Evolutionary conservation across 2,888 invertebrate species (phyloP).

Genomic region (Drosophila barbarae): DNA sequence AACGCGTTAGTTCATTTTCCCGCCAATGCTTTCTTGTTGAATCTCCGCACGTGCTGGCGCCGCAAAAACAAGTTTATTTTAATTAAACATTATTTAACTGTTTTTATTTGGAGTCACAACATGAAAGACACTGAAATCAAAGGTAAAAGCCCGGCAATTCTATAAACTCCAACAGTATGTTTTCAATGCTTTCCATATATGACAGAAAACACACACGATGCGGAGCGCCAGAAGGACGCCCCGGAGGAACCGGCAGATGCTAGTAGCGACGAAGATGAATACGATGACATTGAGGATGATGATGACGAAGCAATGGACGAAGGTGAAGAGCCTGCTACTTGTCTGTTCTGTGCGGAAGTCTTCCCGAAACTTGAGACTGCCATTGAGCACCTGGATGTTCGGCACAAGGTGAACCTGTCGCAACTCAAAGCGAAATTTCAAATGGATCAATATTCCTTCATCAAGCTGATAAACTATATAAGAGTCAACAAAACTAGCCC

Average conservation of each 20-base stretch:
- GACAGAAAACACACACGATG: conserved; percentile 7
- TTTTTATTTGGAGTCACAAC: not conserved
- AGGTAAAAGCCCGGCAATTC: not conserved
- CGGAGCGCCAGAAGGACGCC: conserved; percentile 6
- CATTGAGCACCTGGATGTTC: conserved; percentile 84
- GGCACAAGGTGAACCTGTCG: conserved; percentile 85
- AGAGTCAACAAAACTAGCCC: conserved; percentile 83
- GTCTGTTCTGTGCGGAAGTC: conserved; percentile 87
- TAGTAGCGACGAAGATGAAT: conserved; percentile 58
- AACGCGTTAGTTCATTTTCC: conserved; percentile 12
- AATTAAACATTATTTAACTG: not conserved
- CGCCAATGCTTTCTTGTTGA: conserved; percentile 3
- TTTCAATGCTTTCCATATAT: too few species aligned
- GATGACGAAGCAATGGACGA: conserved; percentile 81
- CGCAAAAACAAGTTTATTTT: conserved; percentile 9
- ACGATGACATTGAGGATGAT: conserved; percentile 71
- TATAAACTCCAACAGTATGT: not conserved
- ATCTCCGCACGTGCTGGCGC: conserved; percentile 33
- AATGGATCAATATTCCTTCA: conserved; percentile 91
- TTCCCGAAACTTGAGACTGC: conserved; percentile 84
- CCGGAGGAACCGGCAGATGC: conserved; percentile 5
- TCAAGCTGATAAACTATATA: conserved; percentile 90
- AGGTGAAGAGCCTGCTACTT: conserved; percentile 78
- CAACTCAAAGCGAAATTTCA: conserved; percentile 84
- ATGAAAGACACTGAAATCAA: conserved; percentile 30